A percentile compares a stretch with the other conserved stretches of the same genome.
phyloP scores from a whole-genome alignment of 2,113 vertebrate genomes.

The Platycercus adscitus region DNA sequence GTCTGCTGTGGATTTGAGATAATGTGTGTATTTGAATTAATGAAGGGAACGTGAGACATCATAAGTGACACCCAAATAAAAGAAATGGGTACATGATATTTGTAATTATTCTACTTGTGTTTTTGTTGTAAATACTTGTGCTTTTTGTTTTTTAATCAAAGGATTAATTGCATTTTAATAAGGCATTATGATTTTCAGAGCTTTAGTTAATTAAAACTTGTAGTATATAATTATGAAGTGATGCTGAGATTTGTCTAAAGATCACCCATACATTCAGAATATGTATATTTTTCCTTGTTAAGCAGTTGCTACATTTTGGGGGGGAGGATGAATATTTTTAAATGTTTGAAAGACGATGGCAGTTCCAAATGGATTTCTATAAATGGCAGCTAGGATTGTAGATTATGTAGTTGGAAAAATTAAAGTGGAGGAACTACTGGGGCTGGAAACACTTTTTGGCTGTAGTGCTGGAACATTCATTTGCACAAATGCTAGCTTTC shows the following conservation, averaged over 20 bases:
- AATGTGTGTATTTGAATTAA: slow-evolving; percentile 99
- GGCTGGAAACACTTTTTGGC: slow-evolving; percentile 52
- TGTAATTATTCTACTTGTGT: slow-evolving; percentile 99
- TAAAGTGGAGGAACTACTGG: slow-evolving; percentile 22
- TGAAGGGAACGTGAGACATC: slow-evolving; percentile 97
- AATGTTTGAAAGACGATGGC: slow-evolving; percentile 56
- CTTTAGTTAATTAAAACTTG: slow-evolving; percentile 90
- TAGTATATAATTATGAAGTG: slow-evolving; percentile 88
- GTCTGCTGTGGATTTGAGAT: slow-evolving; percentile 99
- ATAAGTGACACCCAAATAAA: slow-evolving; percentile 99
- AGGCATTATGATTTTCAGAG: slow-evolving; percentile 95
- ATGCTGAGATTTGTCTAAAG: slow-evolving; percentile 87
- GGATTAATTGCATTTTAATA: slow-evolving; percentile 99
- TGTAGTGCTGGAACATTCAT: slow-evolving; percentile 18
- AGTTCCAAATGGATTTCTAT: slow-evolving; percentile 63
- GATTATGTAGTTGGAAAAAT: slow-evolving; percentile 50
- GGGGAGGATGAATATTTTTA: slow-evolving; percentile 45
- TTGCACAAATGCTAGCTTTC: slow-evolving; percentile 57
- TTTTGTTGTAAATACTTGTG: slow-evolving; percentile 99
- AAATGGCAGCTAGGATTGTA: slow-evolving; percentile 37
- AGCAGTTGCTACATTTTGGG: slow-evolving; percentile 46
- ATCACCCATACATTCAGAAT: slow-evolving; percentile 84
- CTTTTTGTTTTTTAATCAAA: slow-evolving; percentile 99
- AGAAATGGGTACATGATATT: slow-evolving; percentile 99
- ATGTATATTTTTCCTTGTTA: slow-evolving; percentile 80